These are phyloP conservation scores for Zaprionus gabonicus DNA, from an alignment of 1,140 invertebrate genomes.

Conservation along the genomic window DNA sequence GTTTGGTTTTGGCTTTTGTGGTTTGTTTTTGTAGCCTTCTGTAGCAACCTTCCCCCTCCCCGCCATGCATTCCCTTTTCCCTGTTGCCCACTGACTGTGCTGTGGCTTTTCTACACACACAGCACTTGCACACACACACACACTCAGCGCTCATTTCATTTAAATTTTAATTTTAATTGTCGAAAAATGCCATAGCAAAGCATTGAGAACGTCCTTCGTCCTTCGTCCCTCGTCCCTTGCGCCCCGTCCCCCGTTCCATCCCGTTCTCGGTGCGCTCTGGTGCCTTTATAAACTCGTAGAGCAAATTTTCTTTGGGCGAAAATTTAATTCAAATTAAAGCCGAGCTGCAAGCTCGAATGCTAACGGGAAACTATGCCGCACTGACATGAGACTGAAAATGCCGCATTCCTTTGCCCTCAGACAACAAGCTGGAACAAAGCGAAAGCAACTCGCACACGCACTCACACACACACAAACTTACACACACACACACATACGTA, in stretches of 20 bases:
- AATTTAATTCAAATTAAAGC: conserved; percentile 70
- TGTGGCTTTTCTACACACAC: conserved; percentile 64
- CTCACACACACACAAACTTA: conserved; percentile 2
- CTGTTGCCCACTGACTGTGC: conserved; percentile 36
- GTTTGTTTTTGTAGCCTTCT: conserved; percentile 70
- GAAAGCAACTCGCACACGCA: conserved; percentile 27
- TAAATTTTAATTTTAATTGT: conserved; percentile 81
- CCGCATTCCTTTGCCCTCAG: conserved; percentile 51
- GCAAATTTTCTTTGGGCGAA: conserved; percentile 40
- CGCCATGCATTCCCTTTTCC: neutral
- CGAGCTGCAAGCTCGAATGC: conserved; percentile 13
- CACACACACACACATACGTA: conserved; percentile 12
- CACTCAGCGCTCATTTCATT: conserved; percentile 59
- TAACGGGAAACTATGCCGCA: conserved; percentile 38
- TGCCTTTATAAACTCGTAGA: conserved; percentile 47
- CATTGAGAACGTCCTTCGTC: conserved; percentile 58
- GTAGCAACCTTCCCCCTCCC: neutral
- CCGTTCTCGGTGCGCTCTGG: conserved; percentile 38
- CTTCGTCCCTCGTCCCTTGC: conserved; percentile 10
- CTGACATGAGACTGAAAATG: conserved; percentile 36
- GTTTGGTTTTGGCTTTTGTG: conserved; percentile 79
- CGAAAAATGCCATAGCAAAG: conserved; percentile 70
- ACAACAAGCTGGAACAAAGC: conserved; percentile 46
- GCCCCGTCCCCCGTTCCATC: neutral
- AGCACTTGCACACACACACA: conserved; percentile 33